These are phyloP conservation scores for Lumbricus terrestris DNA, from an alignment of 2,888 invertebrate genomes.

Conservation along the genomic window DNA sequence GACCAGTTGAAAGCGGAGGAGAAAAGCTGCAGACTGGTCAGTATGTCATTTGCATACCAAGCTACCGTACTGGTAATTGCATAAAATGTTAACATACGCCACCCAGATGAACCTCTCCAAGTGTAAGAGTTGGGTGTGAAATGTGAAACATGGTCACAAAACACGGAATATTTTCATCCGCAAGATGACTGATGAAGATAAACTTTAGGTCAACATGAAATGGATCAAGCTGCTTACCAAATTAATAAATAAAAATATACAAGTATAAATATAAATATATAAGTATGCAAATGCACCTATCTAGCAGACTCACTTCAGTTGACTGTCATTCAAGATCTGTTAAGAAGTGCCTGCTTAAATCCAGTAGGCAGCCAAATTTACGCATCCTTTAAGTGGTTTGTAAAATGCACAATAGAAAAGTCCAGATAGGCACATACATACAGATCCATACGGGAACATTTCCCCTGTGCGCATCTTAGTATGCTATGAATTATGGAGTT, in stretches of 20 bases:
- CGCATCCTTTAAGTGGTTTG: too few relatives aligned
- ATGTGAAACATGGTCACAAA: neutral
- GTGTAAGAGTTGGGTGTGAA: neutral
- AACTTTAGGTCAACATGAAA: neutral
- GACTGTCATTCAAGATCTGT: too few relatives aligned
- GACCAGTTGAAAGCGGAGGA: too few relatives aligned
- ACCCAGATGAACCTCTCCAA: neutral
- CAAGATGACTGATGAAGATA: neutral
- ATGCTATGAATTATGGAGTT: neutral
- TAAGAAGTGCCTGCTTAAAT: too few relatives aligned
- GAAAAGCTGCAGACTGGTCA: neutral
- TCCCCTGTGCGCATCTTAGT: neutral
- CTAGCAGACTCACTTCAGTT: neutral
- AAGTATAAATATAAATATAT: too few relatives aligned
- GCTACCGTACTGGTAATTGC: neutral
- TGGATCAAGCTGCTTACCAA: neutral
- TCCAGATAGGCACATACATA: too few relatives aligned
- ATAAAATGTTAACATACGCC: neutral
- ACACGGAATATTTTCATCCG: neutral
- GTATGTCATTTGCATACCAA: neutral
- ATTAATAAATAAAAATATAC: too few relatives aligned
- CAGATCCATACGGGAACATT: neutral
- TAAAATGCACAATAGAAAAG: too few relatives aligned
- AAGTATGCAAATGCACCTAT: neutral
- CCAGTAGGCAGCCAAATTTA: too few relatives aligned